Evolutionary conservation across 2,888 invertebrate species (phyloP), one percentile per base, ranked within the genome.

Genomic region (Helobdella robusta): DNA sequence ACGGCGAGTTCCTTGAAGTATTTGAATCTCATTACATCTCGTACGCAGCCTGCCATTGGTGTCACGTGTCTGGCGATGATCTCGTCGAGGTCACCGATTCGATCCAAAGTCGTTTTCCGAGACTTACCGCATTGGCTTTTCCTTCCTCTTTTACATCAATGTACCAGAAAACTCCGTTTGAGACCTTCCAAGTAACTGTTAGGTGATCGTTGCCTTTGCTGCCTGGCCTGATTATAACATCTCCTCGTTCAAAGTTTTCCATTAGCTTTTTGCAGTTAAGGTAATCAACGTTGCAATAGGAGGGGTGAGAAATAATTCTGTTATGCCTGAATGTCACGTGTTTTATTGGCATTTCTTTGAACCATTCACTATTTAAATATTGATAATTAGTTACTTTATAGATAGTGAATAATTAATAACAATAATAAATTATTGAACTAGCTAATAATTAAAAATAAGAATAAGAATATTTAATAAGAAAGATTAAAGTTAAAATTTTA

Each of bases 21-120:
- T 76, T 92, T 92, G 81, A 92, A 94, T 48, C 86, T 85, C 62
- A 93, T 81, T 46, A 98, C 83, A 76, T 99, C 98, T 2, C 93
- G 84, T 0, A 91, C 92, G 75, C 87, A 88, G 0, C 88, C 85
- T 0, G 95, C 94, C 94, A 98, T 94, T 0, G 97, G 98, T 68
- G 90, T 92, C 4, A 99, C 87, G 80, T 92, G 86, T 15, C 97
- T 85, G 0, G 97, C 95, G 65, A 99, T 90, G 68, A 99, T 98
- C 86, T 99, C 98, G 80, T 99, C 98, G 36, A 99, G 82, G 81
- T 99, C 98, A 82, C 98, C n/a, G n/a, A n/a, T n/a, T n/a, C n/a
- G n/a, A n/a, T n/a, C n/a, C n/a, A n/a, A n/a, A n/a, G n/a, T n/a
- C 85, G 85, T 74, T 86, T 85, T 62, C 97, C 97, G 71, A 98